Conservation (phyloP, 2,888 invertebrate genomes). For the Endomychus coccineus region DNA sequence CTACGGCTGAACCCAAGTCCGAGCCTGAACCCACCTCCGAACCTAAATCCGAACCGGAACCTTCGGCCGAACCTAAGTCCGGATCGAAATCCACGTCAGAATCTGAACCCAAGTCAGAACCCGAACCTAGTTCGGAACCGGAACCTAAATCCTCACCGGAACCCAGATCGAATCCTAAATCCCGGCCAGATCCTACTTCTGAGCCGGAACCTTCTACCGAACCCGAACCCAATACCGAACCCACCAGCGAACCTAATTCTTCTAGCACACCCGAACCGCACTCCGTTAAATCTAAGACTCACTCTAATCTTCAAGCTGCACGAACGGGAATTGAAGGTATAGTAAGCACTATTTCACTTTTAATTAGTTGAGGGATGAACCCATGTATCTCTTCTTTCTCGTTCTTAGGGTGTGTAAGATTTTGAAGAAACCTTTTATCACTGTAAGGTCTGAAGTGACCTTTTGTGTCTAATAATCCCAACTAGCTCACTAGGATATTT, state of each 20-base stretch:
- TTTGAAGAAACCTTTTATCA: too few relatives aligned
- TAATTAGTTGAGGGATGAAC: too few relatives aligned
- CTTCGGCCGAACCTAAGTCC: slow-evolving; percentile 38
- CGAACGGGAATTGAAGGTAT: slow-evolving; percentile 36
- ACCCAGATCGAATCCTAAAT: slow-evolving; percentile 35
- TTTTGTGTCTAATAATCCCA: too few relatives aligned
- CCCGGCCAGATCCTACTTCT: slow-evolving; percentile 42
- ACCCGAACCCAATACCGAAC: slow-evolving; percentile 39
- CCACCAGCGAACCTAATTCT: slow-evolving; percentile 42
- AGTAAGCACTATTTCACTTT: slow-evolving; percentile 8
- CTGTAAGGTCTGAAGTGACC: too few relatives aligned
- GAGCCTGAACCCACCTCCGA: slow-evolving; percentile 44
- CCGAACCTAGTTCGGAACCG: slow-evolving; percentile 31
- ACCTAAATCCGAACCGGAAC: slow-evolving; percentile 37
- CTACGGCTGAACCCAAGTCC: slow-evolving; percentile 39
- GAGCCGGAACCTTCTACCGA: slow-evolving; percentile 46
- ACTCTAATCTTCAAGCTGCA: slow-evolving; percentile 32
- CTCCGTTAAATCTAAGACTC: slow-evolving; percentile 36
- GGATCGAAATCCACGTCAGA: slow-evolving; percentile 36
- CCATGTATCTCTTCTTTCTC: too few relatives aligned
- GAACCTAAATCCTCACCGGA: slow-evolving; percentile 37
- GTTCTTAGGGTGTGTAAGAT: too few relatives aligned
- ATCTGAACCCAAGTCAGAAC: slow-evolving; percentile 43
- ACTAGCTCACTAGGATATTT: too few relatives aligned
- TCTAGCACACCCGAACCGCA: slow-evolving; percentile 43